Conservation (phyloP, 2,797 vertebrate species). For the Anguilla marmorata region DNA sequence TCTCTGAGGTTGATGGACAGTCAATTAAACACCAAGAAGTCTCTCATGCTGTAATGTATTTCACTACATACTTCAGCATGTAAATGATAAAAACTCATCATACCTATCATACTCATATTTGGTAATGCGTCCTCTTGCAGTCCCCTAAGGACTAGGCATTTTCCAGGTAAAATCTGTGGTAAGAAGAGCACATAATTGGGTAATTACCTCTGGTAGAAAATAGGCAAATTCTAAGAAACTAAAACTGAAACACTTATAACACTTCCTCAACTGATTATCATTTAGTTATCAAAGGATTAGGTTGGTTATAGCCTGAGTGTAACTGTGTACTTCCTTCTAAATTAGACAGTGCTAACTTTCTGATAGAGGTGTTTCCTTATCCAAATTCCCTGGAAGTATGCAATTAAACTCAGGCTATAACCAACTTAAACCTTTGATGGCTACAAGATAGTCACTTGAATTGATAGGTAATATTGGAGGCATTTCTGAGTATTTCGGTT, state of each 20-base stretch:
- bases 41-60: not conserved
- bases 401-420: no score
- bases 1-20: not conserved
- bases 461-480: no score
- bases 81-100: not conserved
- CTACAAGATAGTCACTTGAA: no score
- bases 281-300: no score
- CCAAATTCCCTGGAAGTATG: constrained; percentile 20
- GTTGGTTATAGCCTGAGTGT: not conserved
- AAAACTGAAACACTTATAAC: no score
- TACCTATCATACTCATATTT: not conserved
- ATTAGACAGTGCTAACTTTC: not conserved
- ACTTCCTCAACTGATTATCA: no score
- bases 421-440: no score
- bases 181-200: not conserved
- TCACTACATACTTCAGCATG: not conserved
- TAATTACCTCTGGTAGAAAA: not conserved
- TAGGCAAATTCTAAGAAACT: no score
- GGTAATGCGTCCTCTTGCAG: not conserved
- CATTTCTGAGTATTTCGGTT: no score
- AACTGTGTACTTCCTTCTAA: not conserved
- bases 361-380: not conserved
- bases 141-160: no score
- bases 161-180: no score
- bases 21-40: not conserved